Base-by-base conservation (phyloP, 2,888 invertebrate species). In the Sussaba pulchella region DNA sequence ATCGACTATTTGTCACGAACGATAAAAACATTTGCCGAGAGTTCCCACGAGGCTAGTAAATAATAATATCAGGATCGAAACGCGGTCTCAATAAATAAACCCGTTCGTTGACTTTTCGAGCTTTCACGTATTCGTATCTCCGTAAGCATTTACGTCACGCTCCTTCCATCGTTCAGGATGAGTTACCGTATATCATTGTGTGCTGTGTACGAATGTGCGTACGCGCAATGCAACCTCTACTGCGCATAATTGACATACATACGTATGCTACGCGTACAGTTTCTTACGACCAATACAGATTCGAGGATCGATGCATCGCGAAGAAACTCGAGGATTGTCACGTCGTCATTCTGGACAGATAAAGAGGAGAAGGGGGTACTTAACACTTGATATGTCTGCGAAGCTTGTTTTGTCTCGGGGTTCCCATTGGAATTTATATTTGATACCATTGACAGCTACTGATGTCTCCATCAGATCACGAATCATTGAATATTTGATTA, bases 21-120 rank as follows among this genome's bases (percentile, higher is more conserved):
- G 36, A 63, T 54, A 41, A 67, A 57, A 12, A 8, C 26, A 57
- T 76, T 76, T 19, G 24, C 24, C 10, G 24, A 24, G 14, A 47
- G 10, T 26, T 57, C 84, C 75, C 81, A 31, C 54, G 79, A 81
- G 82, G 76, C 52, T 74, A 78, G 81, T 85, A 78, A 85, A 85
- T 84, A 84, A 85, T 84, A 84, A 85, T 81, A 52, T 72, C 66
- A 70, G 73, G 59, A 83, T 80, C 82, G 82, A 84, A 88, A 85
- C 84, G 84, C 85, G 84, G 84, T 72, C 85, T 88, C 85, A 83
- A 88, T 88, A 88, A 88, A 88, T 86, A 88, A 86, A 83, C 82
- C 39, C 31, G 88, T 83, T 86, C 82, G 80, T 72, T 80, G 71
- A 61, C 47, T 80, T 66, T 66, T 41, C 54, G 57, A 54, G 73